These are phyloP conservation scores for Chaetorhynchus papuensis DNA, from an alignment of 2,113 vertebrate species.

Conservation along the genomic window DNA sequence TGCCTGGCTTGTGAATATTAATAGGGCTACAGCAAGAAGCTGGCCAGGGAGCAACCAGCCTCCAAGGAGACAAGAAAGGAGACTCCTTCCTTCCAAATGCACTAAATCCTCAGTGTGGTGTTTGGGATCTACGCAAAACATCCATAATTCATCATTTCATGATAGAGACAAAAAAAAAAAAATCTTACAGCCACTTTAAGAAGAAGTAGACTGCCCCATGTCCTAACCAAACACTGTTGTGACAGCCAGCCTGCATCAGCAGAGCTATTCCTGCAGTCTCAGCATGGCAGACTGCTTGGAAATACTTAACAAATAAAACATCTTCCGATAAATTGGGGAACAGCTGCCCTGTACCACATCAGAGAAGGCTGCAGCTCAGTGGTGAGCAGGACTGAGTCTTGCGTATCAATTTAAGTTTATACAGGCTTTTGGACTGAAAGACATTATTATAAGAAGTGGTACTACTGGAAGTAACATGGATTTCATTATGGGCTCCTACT, in stretches of 20 bases:
- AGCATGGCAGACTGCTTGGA: not conserved
- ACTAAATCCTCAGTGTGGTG: not conserved
- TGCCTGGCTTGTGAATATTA: not conserved
- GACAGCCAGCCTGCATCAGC: not conserved
- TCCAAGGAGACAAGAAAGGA: not conserved
- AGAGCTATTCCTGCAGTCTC: not conserved
- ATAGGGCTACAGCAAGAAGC: not conserved
- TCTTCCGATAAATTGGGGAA: not conserved
- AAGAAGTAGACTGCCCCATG: not conserved
- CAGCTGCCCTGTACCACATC: not conserved
- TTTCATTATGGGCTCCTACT: constrained; percentile 6
- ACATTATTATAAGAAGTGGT: not conserved
- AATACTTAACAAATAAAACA: not conserved
- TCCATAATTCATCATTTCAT: not conserved
- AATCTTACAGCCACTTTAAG: not conserved
- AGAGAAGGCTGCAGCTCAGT: not conserved
- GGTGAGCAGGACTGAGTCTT: not conserved
- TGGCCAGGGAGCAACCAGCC: not conserved
- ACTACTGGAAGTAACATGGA: not conserved
- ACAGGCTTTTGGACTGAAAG: not conserved
- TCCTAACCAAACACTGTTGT: not conserved
- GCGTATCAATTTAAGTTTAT: not conserved
- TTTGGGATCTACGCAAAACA: not conserved
- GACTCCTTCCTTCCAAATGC: not conserved
- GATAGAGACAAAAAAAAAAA: not conserved